Percentiles rank a stretch among this genome's conserved stretches.
These are phyloP conservation scores for Leptoteleia sp. DNA, from an alignment of 1,140 invertebrate genomes.

Conservation along the genomic window DNA sequence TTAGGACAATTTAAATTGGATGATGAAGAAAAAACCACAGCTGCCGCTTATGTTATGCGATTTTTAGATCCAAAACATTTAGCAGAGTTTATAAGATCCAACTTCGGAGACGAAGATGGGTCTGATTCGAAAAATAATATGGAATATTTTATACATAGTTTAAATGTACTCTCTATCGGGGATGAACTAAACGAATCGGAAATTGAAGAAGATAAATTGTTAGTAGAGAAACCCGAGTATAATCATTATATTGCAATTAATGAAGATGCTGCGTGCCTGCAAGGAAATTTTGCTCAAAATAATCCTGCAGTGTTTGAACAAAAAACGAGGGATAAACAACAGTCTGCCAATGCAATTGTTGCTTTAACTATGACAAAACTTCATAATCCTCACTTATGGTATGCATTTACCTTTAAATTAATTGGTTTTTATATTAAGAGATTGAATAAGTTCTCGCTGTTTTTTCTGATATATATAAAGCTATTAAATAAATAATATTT, in stretches of 20 bases:
- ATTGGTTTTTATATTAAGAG: no score
- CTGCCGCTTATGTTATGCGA: constrained; percentile 68
- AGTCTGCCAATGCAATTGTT: constrained; percentile 71
- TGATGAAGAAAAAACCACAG: constrained; percentile 23
- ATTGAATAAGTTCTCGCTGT: no score
- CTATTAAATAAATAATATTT: no score
- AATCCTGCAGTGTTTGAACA: constrained; percentile 69
- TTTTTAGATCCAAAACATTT: constrained; percentile 58
- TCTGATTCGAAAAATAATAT: not conserved
- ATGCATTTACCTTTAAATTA: not conserved
- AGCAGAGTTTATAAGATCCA: constrained; percentile 56
- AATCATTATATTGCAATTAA: constrained; percentile 63
- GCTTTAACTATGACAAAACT: constrained; percentile 74
- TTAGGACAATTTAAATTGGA: constrained; percentile 23
- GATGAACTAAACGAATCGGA: constrained; percentile 71
- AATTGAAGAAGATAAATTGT: constrained; percentile 70
- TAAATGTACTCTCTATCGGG: constrained; percentile 67
- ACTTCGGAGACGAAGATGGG: constrained; percentile 11
- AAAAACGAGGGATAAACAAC: constrained; percentile 73
- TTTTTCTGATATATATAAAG: no score
- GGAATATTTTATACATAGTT: constrained; percentile 71
- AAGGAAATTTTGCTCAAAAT: constrained; percentile 70
- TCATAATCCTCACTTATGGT: constrained; percentile 74
- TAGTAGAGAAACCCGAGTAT: constrained; percentile 67
- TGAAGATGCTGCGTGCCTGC: constrained; percentile 68